A percentile compares a stretch with the other conserved stretches of the same genome.
Conservation (phyloP, 92 coral and sea anemone genomes). For the Montipora capitata region DNA sequence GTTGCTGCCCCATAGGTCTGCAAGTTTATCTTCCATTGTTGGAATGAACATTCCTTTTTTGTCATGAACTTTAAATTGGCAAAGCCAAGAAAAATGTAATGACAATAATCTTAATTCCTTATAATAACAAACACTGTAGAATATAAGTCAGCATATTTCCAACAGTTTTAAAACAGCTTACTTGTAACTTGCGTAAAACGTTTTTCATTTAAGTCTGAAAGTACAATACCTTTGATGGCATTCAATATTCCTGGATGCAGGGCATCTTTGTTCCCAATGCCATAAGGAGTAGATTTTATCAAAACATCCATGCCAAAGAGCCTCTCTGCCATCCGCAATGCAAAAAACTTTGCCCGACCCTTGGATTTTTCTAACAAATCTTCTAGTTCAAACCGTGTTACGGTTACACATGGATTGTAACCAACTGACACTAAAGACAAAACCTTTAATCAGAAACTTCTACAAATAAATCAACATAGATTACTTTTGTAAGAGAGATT, state of each 20-base stretch:
- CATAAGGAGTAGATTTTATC: conserved; percentile 68
- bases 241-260: conserved; percentile 60
- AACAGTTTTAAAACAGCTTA: no score
- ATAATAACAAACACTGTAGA: no score
- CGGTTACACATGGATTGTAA: conserved; percentile 49
- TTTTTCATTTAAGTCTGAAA: neutral
- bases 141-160: no score
- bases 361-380: conserved; percentile 58
- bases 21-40: no score
- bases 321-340: conserved; percentile 77
- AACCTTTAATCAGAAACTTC: neutral
- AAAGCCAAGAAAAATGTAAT: no score
- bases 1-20: no score
- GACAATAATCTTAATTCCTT: no score
- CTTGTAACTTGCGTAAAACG: no score
- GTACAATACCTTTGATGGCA: conserved; percentile 71
- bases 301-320: conserved; percentile 72
- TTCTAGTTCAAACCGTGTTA: conserved; percentile 58
- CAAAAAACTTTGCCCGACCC: conserved; percentile 57
- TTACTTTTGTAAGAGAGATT: no score
- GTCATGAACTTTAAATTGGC: no score
- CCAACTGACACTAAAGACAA: conserved; percentile 58
- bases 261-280: conserved; percentile 61
- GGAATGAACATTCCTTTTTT: no score
- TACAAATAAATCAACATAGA: neutral